phyloP scores from a whole-genome alignment of 2,888 invertebrate genomes.

The Schizotus pectinicornis region DNA sequence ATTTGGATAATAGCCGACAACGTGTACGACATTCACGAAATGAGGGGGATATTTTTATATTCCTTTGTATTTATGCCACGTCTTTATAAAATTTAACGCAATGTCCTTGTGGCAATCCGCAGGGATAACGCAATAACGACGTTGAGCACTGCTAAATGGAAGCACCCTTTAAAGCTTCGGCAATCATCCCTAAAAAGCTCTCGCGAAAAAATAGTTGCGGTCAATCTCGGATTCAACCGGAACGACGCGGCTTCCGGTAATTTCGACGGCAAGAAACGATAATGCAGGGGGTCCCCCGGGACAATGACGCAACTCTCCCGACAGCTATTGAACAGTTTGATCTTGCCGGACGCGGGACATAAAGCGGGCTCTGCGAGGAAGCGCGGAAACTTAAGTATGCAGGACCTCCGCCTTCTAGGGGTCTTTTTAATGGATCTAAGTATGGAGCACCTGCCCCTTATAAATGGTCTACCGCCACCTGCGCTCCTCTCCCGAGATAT shows the following conservation, averaged over 20 bases:
- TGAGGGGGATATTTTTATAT: conserved; percentile 17
- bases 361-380: conserved; percentile 15
- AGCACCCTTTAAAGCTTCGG: too few relatives aligned
- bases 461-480: conserved; percentile 30
- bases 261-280: not conserved
- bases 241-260: too few relatives aligned
- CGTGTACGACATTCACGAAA: conserved; percentile 9
- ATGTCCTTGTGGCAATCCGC: not conserved
- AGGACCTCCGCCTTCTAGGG: conserved; percentile 27
- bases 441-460: conserved; percentile 28
- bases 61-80: conserved; percentile 13
- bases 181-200: too few relatives aligned
- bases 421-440: conserved; percentile 32
- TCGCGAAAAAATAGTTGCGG: too few relatives aligned
- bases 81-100: not conserved
- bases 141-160: too few relatives aligned
- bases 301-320: conserved; percentile 27
- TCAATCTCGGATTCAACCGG: too few relatives aligned
- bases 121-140: not conserved
- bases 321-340: conserved; percentile 38
- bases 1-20: conserved; percentile 20
- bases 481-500: conserved; percentile 11
- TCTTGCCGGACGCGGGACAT: conserved; percentile 27
- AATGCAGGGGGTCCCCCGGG: conserved; percentile 23
- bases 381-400: conserved; percentile 32